Evolutionary conservation across 2,888 invertebrate genomes (phyloP), one percentile per base, ranked within the genome.

Genomic region (Perizoma flavofasciatum): DNA sequence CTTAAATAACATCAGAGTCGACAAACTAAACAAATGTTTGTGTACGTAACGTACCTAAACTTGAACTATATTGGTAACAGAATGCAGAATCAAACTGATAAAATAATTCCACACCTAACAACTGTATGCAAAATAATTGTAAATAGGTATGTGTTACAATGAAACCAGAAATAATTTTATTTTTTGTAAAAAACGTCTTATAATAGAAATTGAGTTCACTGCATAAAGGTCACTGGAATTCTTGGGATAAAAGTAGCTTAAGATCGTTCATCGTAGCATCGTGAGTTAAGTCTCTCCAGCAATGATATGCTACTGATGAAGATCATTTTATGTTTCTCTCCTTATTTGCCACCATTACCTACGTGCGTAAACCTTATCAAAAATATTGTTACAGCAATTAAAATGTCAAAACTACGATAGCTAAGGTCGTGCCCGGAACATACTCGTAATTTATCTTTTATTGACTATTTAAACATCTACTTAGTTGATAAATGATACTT

Each of bases 1-100:
- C 37, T 37, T 37, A 59, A 62, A 65, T 63, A 67, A 54, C 4
- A 5, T 46, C 43, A 47, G 52, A 57, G 46, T 34, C 34, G 45
- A 48, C 55, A 57, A 44, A 41, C 49, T 34, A 49, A 11, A 39
- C 51, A 65, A 67, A 67, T 65, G 59, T 67, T 67, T 44, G 37
- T 41, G 37, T 51, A 11, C 35, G 39, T 51, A 37, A 46, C 11
- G 4, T 37, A 37, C 6, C 22, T 50, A 22, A 22, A 22, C 22
- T 22, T 22, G 22, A 44, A 45, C 58, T 58, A 56, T 67, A 67
- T 61, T 49, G 63, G 61, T 46, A 61, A 43, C 39, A 46, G 55
- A 53, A 59, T 47, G 50, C 47, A 55, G 55, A 64, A 62, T 62
- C 64, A 61, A 66, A 66, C 50, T 55, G 43, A 61, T 56, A 43